A percentile compares a stretch with the other conserved stretches of the same genome.
These are phyloP conservation scores for Ibycter americanus DNA, from an alignment of 2,797 vertebrate species.

Conservation along the genomic window DNA sequence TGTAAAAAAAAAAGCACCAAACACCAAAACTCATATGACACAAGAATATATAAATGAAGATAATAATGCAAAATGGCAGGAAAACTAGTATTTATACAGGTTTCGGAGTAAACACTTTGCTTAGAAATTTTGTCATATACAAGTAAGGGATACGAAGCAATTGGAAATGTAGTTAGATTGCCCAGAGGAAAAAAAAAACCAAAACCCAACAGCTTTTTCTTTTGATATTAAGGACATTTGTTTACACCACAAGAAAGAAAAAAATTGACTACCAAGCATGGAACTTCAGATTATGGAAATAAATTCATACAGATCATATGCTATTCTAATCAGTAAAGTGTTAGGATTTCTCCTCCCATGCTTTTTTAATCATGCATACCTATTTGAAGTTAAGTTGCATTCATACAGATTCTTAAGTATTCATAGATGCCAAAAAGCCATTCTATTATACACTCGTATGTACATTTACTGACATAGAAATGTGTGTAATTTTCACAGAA, in stretches of 20 bases:
- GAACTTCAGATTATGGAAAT: neutral
- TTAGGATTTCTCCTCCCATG: neutral
- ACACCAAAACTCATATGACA: neutral
- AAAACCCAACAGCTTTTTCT: neutral
- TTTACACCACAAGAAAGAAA: neutral
- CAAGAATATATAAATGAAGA: neutral
- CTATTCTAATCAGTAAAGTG: neutral
- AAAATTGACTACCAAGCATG: neutral
- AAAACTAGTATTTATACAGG: neutral
- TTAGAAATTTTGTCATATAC: neutral
- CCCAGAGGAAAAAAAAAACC: neutral
- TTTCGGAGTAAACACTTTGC: neutral
- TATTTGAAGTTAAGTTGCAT: neutral
- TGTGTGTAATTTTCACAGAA: neutral
- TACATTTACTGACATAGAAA: neutral
- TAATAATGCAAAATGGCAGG: neutral
- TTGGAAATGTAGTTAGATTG: neutral
- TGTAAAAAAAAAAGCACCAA: accelerated
- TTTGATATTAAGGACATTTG: neutral
- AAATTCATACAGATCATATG: neutral
- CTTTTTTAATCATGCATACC: neutral
- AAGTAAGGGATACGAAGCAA: neutral
- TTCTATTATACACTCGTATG: neutral
- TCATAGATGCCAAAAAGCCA: neutral
- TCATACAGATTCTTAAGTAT: neutral